These are phyloP conservation scores for Carabus problematicus DNA, from an alignment of 2,888 invertebrate species.

Conservation along the genomic window DNA sequence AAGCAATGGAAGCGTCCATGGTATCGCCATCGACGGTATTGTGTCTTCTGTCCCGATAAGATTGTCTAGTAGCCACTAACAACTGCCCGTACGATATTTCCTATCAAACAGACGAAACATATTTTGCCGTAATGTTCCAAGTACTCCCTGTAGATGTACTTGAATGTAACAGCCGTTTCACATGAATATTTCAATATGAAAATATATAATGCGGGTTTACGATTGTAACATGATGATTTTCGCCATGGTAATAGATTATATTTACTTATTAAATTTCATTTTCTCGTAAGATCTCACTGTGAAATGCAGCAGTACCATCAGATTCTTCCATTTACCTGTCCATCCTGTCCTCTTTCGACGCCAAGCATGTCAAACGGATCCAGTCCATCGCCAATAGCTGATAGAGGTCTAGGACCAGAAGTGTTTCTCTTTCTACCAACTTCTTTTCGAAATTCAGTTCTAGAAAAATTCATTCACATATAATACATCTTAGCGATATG, in stretches of 20 bases:
- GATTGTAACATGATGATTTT: no score
- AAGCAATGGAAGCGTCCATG: slow-evolving; percentile 25
- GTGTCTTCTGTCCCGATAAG: slow-evolving; percentile 59
- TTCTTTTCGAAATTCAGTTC: slow-evolving; percentile 74
- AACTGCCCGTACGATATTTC: slow-evolving; percentile 90
- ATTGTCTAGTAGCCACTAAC: slow-evolving; percentile 75
- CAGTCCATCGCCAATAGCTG: slow-evolving; percentile 80
- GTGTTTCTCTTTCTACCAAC: slow-evolving; percentile 79
- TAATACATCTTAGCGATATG: not conserved
- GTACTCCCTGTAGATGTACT: not conserved
- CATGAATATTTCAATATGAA: no score
- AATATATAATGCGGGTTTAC: no score
- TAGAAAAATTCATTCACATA: slow-evolving; percentile 48
- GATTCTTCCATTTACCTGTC: slow-evolving; percentile 66
- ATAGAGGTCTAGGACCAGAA: slow-evolving; percentile 82
- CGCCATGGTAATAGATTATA: no score
- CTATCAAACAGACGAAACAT: slow-evolving; percentile 56
- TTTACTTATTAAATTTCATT: not conserved
- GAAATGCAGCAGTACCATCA: not conserved
- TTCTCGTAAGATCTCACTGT: no score
- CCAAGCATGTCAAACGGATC: slow-evolving; percentile 89
- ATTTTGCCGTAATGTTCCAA: not conserved
- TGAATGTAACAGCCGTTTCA: no score
- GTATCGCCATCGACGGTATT: slow-evolving; percentile 53
- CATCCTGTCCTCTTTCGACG: slow-evolving; percentile 80